Evolutionary conservation across 1,140 invertebrate genomes (phyloP).

Genomic region (Sinonovacula constricta): DNA sequence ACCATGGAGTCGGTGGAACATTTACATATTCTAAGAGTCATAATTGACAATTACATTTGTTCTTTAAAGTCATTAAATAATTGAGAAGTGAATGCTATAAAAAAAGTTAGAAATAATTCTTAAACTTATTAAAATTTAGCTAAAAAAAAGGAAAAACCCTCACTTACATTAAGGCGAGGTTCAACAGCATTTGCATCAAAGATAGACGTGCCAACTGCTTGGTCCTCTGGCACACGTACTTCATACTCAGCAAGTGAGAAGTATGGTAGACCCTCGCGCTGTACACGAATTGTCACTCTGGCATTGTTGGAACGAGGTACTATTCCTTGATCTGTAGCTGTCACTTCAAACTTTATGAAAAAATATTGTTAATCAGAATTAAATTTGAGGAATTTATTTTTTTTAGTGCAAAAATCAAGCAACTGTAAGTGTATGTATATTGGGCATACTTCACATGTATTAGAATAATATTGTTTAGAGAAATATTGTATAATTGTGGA

Average conservation of each 20-base stretch:
- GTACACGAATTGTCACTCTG: slow-evolving; percentile 54
- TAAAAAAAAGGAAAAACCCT: too few relatives aligned
- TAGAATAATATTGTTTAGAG: not conserved
- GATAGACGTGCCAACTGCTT: slow-evolving; percentile 32
- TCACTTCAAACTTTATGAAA: slow-evolving; percentile 56
- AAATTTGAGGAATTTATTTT: too few relatives aligned
- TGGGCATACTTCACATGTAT: too few relatives aligned
- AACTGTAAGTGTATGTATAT: too few relatives aligned
- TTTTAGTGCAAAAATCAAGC: too few relatives aligned
- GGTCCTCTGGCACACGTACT: slow-evolving; percentile 48
- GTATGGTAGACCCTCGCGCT: slow-evolving; percentile 50
- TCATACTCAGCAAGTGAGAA: slow-evolving; percentile 49
- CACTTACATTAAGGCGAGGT: slow-evolving; percentile 52
- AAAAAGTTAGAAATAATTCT: too few relatives aligned
- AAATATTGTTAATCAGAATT: not conserved
- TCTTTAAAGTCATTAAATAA: too few relatives aligned
- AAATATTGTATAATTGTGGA: not conserved
- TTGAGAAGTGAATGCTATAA: too few relatives aligned
- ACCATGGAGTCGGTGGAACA: too few relatives aligned
- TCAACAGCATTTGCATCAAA: slow-evolving; percentile 54
- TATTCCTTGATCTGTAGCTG: slow-evolving; percentile 57
- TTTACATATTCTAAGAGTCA: too few relatives aligned
- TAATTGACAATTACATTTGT: too few relatives aligned
- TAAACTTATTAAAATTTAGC: too few relatives aligned
- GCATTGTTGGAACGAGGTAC: slow-evolving; percentile 46